Conservation (phyloP, 2,888 invertebrate genomes). For the Dendrolimus pini region DNA sequence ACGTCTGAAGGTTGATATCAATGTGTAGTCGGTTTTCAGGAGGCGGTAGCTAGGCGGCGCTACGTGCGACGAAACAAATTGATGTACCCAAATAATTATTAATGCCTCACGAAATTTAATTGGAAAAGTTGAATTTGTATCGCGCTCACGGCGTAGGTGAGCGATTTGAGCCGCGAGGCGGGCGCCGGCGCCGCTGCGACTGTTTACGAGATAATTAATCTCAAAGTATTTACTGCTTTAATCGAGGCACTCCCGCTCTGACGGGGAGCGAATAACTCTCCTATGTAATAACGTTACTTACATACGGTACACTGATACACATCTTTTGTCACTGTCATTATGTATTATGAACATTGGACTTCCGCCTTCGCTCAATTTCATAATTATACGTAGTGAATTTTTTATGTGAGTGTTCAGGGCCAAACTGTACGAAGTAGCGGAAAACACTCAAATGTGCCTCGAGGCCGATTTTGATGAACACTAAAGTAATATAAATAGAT, state of each 20-base stretch:
- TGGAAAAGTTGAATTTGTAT: conserved; percentile 78
- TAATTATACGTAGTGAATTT: too few relatives aligned
- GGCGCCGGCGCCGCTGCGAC: conserved; percentile 55
- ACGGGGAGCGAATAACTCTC: conserved; percentile 70
- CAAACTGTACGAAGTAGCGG: too few relatives aligned
- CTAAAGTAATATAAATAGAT: too few relatives aligned
- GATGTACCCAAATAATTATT: conserved; percentile 79
- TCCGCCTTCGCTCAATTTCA: too few relatives aligned
- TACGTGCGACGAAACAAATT: conserved; percentile 73
- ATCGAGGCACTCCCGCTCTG: conserved; percentile 65
- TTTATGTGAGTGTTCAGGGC: too few relatives aligned
- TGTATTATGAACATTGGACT: too few relatives aligned
- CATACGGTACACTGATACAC: not conserved
- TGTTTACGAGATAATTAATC: conserved; percentile 78
- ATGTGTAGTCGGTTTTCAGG: conserved; percentile 28
- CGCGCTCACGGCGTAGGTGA: conserved; percentile 75
- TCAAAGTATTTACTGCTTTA: conserved; percentile 77
- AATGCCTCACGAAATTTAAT: conserved; percentile 79
- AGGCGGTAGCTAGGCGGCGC: conserved; percentile 47
- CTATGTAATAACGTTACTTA: conserved; percentile 67
- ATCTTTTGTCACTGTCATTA: not conserved
- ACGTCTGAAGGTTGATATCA: conserved; percentile 18
- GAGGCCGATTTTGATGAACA: too few relatives aligned
- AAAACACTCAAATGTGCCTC: too few relatives aligned
- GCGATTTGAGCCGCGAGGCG: conserved; percentile 62